Evolutionary conservation across 2,888 invertebrate species (phyloP).

Genomic region (Sphinx pinastri): DNA sequence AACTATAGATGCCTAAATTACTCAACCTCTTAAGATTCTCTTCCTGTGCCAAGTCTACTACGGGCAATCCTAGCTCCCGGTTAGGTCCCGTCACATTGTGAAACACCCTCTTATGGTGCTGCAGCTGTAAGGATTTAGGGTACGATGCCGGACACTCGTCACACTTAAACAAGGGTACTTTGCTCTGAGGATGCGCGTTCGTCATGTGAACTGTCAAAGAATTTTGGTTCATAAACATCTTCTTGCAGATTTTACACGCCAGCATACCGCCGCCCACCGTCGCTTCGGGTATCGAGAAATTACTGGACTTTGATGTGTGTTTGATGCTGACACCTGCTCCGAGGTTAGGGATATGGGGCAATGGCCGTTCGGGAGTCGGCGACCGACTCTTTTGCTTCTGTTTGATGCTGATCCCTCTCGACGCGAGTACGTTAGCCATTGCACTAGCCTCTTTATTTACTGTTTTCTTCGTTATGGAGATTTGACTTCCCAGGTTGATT

Average conservation of each 20-base stretch:
- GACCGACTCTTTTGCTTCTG: slow-evolving; percentile 84
- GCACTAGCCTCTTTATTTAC: slow-evolving; percentile 89
- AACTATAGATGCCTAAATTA: slow-evolving; percentile 88
- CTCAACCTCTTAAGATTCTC: slow-evolving; percentile 86
- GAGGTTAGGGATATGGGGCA: slow-evolving; percentile 76
- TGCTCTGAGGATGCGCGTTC: slow-evolving; percentile 69
- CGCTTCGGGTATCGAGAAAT: slow-evolving; percentile 74
- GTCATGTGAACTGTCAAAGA: slow-evolving; percentile 70
- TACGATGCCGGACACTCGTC: slow-evolving; percentile 89
- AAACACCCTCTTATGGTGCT: slow-evolving; percentile 81
- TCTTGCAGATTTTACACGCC: slow-evolving; percentile 74
- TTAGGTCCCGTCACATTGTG: slow-evolving; percentile 75
- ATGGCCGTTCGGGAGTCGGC: slow-evolving; percentile 71
- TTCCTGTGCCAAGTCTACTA: slow-evolving; percentile 88
- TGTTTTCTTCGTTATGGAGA: slow-evolving; percentile 86
- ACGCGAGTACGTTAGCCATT: slow-evolving; percentile 90
- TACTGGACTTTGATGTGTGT: slow-evolving; percentile 76
- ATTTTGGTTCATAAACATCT: slow-evolving; percentile 74
- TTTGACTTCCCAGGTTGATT: slow-evolving; percentile 89
- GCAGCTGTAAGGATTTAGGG: slow-evolving; percentile 87
- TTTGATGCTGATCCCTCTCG: slow-evolving; percentile 90
- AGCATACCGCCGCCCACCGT: slow-evolving; percentile 71
- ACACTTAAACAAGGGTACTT: slow-evolving; percentile 83
- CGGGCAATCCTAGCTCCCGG: slow-evolving; percentile 88
- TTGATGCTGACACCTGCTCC: slow-evolving; percentile 81